Evolutionary conservation across 2,888 invertebrate species (phyloP).

Genomic region (Cryptus armator): DNA sequence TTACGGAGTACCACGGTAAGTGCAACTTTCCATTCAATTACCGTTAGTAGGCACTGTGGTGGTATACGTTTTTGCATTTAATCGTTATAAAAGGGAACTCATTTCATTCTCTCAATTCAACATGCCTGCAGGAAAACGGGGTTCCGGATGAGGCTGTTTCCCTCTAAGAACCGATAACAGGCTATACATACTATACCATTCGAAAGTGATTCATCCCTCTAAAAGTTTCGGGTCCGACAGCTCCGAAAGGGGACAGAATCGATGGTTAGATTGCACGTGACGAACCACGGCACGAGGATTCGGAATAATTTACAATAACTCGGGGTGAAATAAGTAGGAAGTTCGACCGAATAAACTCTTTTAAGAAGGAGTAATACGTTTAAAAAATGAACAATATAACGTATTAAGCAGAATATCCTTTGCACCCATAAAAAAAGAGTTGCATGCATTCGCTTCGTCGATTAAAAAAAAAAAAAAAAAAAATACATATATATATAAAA

Average conservation of each 20-base stretch:
- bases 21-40: conserved; percentile 65
- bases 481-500: too few relatives aligned
- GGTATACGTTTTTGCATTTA: conserved; percentile 60
- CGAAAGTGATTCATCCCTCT: conserved; percentile 61
- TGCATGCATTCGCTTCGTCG: too few relatives aligned
- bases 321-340: too few relatives aligned
- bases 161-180: conserved; percentile 54
- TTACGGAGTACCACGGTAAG: conserved; percentile 16
- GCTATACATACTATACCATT: conserved; percentile 13
- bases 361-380: too few relatives aligned
- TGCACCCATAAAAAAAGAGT: too few relatives aligned
- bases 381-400: too few relatives aligned
- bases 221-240: conserved; percentile 50
- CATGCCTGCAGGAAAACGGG: conserved; percentile 41
- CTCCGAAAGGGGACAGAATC: too few relatives aligned
- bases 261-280: too few relatives aligned
- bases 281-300: neutral
- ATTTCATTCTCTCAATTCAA: conserved; percentile 47
- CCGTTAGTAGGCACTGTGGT: conserved; percentile 31
- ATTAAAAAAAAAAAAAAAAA: too few relatives aligned
- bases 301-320: neutral
- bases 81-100: conserved; percentile 67
- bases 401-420: too few relatives aligned
- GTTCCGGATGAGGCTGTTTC: conserved; percentile 38
- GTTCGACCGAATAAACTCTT: too few relatives aligned